Evolutionary conservation across 1,140 invertebrate genomes (phyloP).

Genomic region (Zaprionus africanus): DNA sequence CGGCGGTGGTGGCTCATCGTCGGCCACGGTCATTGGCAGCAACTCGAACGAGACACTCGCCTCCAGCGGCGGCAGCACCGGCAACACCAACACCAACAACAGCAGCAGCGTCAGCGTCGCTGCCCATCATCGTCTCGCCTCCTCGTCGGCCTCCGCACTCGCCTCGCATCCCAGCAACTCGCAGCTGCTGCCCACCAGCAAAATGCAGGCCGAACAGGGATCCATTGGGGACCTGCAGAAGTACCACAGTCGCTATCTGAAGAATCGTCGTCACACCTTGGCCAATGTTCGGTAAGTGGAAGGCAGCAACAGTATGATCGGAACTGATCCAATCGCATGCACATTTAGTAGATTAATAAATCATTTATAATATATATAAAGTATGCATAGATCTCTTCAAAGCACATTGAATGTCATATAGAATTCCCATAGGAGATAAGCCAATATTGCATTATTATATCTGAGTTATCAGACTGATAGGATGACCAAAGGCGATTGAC

Average conservation of each 20-base stretch:
- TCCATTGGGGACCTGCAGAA: constrained; percentile 94
- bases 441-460: too few relatives aligned
- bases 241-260: constrained; percentile 92
- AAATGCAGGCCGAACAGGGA: constrained; percentile 95
- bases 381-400: too few relatives aligned
- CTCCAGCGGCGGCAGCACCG: constrained; percentile 62
- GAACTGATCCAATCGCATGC: background rate
- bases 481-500: too few relatives aligned
- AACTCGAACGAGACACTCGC: constrained; percentile 78
- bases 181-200: constrained; percentile 85
- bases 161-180: constrained; percentile 75
- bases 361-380: too few relatives aligned
- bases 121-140: constrained; percentile 68
- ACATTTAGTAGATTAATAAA: too few relatives aligned
- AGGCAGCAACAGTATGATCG: too few relatives aligned
- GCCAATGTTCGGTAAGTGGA: constrained; percentile 93
- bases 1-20: constrained; percentile 50
- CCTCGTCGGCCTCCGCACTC: constrained; percentile 73
- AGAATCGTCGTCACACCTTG: constrained; percentile 92
- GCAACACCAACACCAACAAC: constrained; percentile 75
- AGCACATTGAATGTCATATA: too few relatives aligned
- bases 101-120: constrained; percentile 75
- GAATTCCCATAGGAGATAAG: too few relatives aligned
- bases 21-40: constrained; percentile 75
- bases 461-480: too few relatives aligned